A percentile compares a stretch with the other conserved stretches of the same genome.
phyloP scores from a whole-genome alignment of 2,888 invertebrate genomes.

The Nymphalis polychloros region DNA sequence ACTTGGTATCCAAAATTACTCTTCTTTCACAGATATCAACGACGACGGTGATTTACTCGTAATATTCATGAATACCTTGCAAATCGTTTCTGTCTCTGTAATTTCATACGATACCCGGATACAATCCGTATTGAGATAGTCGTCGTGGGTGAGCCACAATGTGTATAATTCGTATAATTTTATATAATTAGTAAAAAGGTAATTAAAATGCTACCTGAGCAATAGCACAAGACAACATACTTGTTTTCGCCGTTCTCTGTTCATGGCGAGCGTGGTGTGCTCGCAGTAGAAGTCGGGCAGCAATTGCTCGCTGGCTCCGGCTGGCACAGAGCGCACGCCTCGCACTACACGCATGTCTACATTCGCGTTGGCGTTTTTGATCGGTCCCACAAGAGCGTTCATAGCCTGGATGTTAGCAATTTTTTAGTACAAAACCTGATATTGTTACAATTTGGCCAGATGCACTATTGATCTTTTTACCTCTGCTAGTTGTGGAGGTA shows the following conservation, averaged over 20 bases:
- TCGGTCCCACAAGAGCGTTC: constrained; percentile 85
- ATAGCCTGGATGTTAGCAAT: constrained; percentile 78
- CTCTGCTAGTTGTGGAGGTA: constrained; percentile 90
- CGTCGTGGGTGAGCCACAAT: no score
- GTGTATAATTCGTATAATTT: neutral
- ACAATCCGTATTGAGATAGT: no score
- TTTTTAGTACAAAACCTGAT: neutral
- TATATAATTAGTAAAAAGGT: neutral
- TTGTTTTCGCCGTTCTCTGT: constrained; percentile 92
- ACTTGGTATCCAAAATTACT: no score
- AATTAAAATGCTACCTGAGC: neutral
- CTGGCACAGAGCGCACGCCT: constrained; percentile 85
- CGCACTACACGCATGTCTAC: constrained; percentile 84
- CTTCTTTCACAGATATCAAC: no score
- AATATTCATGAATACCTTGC: no score
- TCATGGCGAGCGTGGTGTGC: constrained; percentile 96
- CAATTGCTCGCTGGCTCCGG: constrained; percentile 88
- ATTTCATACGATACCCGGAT: no score
- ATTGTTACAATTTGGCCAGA: neutral
- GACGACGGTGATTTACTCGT: no score
- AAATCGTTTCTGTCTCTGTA: no score
- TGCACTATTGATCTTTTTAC: constrained; percentile 58
- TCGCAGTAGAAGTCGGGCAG: constrained; percentile 97
- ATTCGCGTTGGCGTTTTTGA: constrained; percentile 86
- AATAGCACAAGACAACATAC: constrained; percentile 53